Evolutionary conservation across 2,888 invertebrate species (phyloP).

Genomic region (Chouioia cunea): DNA sequence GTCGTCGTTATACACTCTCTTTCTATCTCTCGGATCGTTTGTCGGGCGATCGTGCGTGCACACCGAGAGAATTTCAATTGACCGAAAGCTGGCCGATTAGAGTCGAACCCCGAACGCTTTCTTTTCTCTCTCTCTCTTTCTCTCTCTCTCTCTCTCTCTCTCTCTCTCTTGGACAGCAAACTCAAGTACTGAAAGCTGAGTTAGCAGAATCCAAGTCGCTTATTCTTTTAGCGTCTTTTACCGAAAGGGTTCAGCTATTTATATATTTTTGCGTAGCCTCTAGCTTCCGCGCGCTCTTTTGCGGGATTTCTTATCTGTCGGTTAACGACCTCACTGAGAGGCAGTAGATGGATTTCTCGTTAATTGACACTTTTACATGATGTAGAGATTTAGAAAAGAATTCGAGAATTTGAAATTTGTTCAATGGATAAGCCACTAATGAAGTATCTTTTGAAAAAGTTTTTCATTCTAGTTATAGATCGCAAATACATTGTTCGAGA

Average conservation of each 20-base stretch:
- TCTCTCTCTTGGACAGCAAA: background rate
- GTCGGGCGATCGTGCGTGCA: slow-evolving; percentile 28
- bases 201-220: slow-evolving; percentile 38
- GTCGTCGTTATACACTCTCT: background rate
- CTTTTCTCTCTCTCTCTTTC: background rate
- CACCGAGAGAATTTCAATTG: slow-evolving; percentile 45
- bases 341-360: too few species aligned
- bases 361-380: too few species aligned
- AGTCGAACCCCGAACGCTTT: slow-evolving; percentile 1
- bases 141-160: background rate
- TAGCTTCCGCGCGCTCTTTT: background rate
- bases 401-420: too few species aligned
- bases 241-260: background rate
- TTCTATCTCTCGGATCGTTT: slow-evolving; percentile 37
- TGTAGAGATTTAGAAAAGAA: too few species aligned
- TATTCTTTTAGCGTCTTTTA: slow-evolving; percentile 21
- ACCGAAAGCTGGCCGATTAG: slow-evolving; percentile 32
- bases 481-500: too few species aligned
- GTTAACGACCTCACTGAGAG: too few species aligned
- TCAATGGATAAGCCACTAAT: too few species aligned
- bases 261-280: too few species aligned
- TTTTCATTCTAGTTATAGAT: too few species aligned
- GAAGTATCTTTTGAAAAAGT: too few species aligned
- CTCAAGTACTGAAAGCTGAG: slow-evolving; percentile 19
- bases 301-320: too few species aligned